Evolutionary conservation across 2,113 vertebrate genomes (phyloP), one percentile per base, ranked within the genome.

Genomic region (Rhombomys opimus): DNA sequence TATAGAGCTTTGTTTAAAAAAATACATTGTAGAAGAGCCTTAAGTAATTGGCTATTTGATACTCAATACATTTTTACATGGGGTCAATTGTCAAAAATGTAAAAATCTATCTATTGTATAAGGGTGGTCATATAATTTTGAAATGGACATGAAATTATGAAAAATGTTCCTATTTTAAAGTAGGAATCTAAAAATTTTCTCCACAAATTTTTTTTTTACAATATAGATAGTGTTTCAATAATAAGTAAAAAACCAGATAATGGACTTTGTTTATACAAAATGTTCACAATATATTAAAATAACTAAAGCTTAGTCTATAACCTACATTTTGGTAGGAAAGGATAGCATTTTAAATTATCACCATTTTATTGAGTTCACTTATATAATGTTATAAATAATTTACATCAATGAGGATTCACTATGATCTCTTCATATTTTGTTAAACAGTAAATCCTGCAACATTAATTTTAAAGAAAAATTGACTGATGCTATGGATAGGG

Each of bases 21-120:
- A 3, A 1, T 30, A 89, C 1, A 70, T 86, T 93, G 17, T 85
- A 18, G 12, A 94, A 95, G 6, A 82, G 38, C 18, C 81, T 70
- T 90, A 90, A 30, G 18, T 67, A 92, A 57, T 89, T 46, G 89
- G 32, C 22, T 93, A 54, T 86, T 87, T 91, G 54, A 95, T 38
- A 61, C 23, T 50, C 46, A 15, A 78, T 68, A 89, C 59, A 57
- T 41, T 90, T 86, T 93, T 94, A 95, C 81, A 67, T 22, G 54
- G 41, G 86, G 18, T 12, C 41, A 84, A 63, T 65, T 7, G 90
- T 95, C 38, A 88, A 77, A 87, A 87, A 91, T 77, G 17, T 50
- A 84, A 90, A 81, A 70, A 93, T 23, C 13, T 67, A 63, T 76
- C 57, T 1, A 6, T 25, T 93, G 1, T 50, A 4, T 78, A 4